Percentiles rank a stretch among this genome's conserved stretches.
These are phyloP conservation scores for Trichechus manatus DNA, from an alignment of 2,113 vertebrate genomes.

Conservation along the genomic window DNA sequence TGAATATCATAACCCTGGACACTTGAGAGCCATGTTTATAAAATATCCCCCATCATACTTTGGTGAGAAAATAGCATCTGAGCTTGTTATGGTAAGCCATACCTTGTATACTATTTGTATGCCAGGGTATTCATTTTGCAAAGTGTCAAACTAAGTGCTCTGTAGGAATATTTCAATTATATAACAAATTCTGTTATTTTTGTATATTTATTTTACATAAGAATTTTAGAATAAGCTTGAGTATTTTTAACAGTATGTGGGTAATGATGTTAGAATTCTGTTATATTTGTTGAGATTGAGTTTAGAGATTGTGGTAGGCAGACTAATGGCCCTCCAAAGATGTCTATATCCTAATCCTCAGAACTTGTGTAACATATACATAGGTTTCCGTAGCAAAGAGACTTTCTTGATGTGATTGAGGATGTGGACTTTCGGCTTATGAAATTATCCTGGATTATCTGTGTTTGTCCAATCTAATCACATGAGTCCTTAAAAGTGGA, in stretches of 20 bases:
- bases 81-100: not conserved
- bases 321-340: not conserved
- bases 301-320: not conserved
- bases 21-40: not conserved
- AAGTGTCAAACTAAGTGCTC: not conserved
- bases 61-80: not conserved
- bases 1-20: not conserved
- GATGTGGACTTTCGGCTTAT: not conserved
- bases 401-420: not conserved
- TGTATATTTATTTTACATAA: not conserved
- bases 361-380: not conserved
- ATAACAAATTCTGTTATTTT: not conserved
- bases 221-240: slow-evolving; percentile 18
- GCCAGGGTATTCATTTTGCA: not conserved
- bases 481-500: not conserved
- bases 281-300: not conserved
- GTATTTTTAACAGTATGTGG: not conserved
- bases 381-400: not conserved
- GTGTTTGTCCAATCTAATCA: not conserved
- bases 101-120: not conserved
- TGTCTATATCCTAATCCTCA: not conserved
- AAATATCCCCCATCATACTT: not conserved
- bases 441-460: not conserved
- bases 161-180: not conserved
- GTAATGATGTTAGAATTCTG: not conserved